Percentiles rank a stretch among this genome's conserved stretches.
phyloP scores from a whole-genome alignment of 2,797 vertebrate species.

The Protosalanx chinensis region DNA sequence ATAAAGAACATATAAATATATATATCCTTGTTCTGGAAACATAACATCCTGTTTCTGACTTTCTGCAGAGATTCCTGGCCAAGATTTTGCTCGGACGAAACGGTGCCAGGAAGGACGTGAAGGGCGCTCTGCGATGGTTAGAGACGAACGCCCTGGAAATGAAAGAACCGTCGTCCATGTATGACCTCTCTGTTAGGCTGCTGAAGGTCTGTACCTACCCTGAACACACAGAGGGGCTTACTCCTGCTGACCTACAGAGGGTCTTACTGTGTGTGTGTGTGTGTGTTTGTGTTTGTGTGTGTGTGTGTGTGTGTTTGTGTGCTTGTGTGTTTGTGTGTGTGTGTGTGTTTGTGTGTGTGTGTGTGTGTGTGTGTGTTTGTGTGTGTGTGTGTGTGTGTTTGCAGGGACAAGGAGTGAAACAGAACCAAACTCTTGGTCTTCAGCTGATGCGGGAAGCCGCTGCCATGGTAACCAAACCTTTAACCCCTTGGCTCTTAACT shows the following conservation, averaged over 20 bases:
- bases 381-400: no score
- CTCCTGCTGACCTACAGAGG: background rate
- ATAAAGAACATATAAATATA: no score
- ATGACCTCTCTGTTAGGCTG: slow-evolving; percentile 85
- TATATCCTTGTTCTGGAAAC: background rate
- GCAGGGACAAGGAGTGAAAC: slow-evolving; percentile 87
- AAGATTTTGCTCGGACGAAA: slow-evolving; percentile 86
- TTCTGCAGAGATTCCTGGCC: slow-evolving; percentile 80
- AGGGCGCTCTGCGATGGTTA: slow-evolving; percentile 81
- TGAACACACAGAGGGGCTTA: background rate
- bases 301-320: no score
- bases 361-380: slow-evolving; percentile 18
- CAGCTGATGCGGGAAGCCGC: slow-evolving; percentile 87
- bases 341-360: background rate
- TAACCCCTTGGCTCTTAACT: no score
- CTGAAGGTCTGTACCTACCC: slow-evolving; percentile 77
- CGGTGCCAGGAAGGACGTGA: slow-evolving; percentile 82
- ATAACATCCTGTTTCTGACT: background rate
- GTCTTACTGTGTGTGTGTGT: slow-evolving; percentile 18
- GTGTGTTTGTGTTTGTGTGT: no score
- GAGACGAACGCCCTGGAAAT: slow-evolving; percentile 83
- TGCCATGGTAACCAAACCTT: slow-evolving; percentile 73
- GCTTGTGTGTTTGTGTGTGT: background rate
- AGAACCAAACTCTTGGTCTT: slow-evolving; percentile 80
- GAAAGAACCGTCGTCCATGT: slow-evolving; percentile 79